Evolutionary conservation across 92 coral and sea anemone species (phyloP), one percentile per base, ranked within the genome.

Genomic region (Zoanthus sansibaricus): DNA sequence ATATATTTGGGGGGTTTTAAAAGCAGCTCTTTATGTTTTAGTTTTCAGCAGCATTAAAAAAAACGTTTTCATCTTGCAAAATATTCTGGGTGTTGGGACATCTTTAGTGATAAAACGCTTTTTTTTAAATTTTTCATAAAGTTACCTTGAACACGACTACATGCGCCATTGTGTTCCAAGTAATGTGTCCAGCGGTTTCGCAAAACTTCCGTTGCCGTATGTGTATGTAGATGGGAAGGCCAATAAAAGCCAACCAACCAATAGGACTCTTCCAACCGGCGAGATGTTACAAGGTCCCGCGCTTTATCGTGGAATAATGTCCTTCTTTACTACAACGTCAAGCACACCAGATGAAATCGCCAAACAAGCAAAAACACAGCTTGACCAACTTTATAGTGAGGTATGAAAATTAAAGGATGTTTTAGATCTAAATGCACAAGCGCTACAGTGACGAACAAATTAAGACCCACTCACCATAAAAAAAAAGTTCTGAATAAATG

Each of bases 81-180:
- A 37, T 37, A 37, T 37, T 37, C 4, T 37, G 42, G 20, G 71
- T 20, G 20, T 64, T 17, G 1, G 5, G n/a, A 16, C 71, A 64
- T 64, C 71, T 6, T 54, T 54, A 54, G 59, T 9, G 3, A 10
- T 54, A 54, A 2, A 52, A 52, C 0, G 4, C 2, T 17, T 12
- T 16, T 5, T 9, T 25, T 25, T 25, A 0, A 25, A 0, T 45
- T 4, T 17, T 12, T 83, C 30, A 16, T 76, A 1, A 52, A 94
- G 96, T 64, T 95, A 95, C 61, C 92, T 95, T 4, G 95, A 92
- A 68, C 30, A 76, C 20, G 94, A 92, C 16, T 97, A 95, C 69
- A 18, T 95, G 42, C 86, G 86, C n/a, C 93, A 95, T 78, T 95
- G 98, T 56, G 91, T 92, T 6, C 93, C 94, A 37, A 90, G 90